Conservation (phyloP, 2,797 vertebrate genomes). For the Tarsius wallacei region DNA sequence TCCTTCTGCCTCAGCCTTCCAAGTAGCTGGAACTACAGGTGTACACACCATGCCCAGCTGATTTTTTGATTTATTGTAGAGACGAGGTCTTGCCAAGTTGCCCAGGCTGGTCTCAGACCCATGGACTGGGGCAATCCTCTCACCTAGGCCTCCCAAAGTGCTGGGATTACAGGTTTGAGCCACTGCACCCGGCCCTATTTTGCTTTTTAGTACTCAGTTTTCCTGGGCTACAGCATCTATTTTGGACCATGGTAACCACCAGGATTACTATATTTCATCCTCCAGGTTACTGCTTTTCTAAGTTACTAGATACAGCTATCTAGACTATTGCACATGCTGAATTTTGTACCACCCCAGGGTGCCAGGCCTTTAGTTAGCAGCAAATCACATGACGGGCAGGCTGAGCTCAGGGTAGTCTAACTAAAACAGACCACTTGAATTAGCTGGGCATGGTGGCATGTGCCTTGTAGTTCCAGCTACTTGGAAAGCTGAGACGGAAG, state of each 20-base stretch:
- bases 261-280: background rate
- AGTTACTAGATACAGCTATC: slow-evolving; percentile 4
- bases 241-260: slow-evolving; percentile 18
- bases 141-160: too few species aligned
- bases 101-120: too few species aligned
- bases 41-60: too few species aligned
- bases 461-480: too few species aligned
- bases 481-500: too few species aligned
- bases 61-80: too few species aligned
- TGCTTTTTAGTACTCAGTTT: slow-evolving; percentile 39
- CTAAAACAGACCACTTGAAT: slow-evolving; percentile 54
- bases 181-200: background rate
- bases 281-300: slow-evolving; percentile 6
- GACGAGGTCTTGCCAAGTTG: too few species aligned
- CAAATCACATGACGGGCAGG: slow-evolving; percentile 8
- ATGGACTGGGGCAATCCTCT: too few species aligned
- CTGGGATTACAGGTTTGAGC: too few species aligned
- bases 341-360: slow-evolving; percentile 44
- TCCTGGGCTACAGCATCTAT: slow-evolving; percentile 1
- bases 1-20: too few species aligned
- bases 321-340: background rate
- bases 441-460: too few species aligned
- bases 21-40: too few species aligned
- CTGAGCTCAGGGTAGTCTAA: slow-evolving; percentile 69
- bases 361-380: slow-evolving; percentile 60